Base-by-base conservation (phyloP, 2,797 vertebrate genomes). In the Gymnopithys bicolor region DNA sequence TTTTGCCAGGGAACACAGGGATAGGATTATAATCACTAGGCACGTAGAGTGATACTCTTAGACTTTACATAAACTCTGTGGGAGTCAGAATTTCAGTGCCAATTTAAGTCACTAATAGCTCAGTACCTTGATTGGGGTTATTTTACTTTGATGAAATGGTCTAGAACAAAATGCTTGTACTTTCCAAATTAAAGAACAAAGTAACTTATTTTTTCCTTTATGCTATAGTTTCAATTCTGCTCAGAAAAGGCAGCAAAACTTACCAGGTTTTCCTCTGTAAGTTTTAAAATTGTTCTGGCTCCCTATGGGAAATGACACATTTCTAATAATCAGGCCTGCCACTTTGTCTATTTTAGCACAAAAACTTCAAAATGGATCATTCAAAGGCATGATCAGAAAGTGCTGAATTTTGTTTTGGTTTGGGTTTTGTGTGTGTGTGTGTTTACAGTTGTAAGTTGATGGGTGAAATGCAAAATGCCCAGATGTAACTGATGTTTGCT, bases 21-120 rank as follows among this genome's bases (percentile, higher is more conserved):
- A 94, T 48, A 30, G 60, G 59, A 86, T 71, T 91, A 49, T 88
- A 96, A 92, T 88, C 91, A 84, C 79, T 41, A 86, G 51, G 62
- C 25, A 73, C 0, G 1, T 56, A 49, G 45, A 92, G 19, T 69
- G 75, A 79, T 49, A 82, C 48, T 84, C 51, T 52, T 37, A 84
- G 78, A 77, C 6, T 6, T 74, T 35, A 85, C 39, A 91, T 19
- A 77, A 84, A 70, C 32, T 82, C 63, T 59, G 58, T 63, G 48
- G 82, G 53, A 91, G 48, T 78, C 76, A 81, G 75, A 94, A 90
- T 37, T 75, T 55, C 32, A 45, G 39, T 75, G 39, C 28, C 49
- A 83, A 4, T 67, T 94, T 73, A 82, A 91, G 84, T 77, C 75
- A 86, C 52, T 84, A 82, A 82, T 71, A 93, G 73, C 43, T 71